Base-by-base conservation (phyloP, 2,888 invertebrate genomes). In the Hipparchia sbordonii region DNA sequence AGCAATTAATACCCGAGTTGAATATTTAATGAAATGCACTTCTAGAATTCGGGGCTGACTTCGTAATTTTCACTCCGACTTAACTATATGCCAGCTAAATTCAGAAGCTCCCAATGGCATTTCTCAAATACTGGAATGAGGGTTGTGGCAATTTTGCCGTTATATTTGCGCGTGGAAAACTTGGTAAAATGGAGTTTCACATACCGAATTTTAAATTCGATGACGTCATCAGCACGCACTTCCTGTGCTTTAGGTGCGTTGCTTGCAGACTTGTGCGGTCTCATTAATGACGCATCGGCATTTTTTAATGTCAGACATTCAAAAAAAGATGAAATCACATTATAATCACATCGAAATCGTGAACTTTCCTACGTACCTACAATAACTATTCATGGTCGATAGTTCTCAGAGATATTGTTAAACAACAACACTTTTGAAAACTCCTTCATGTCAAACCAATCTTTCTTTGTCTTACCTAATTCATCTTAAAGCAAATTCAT, bases 1-100 rank as follows among this genome's bases (percentile, higher is more conserved):
- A 6, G 10, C 65, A 67, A 70, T 72, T 76, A 77, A 78, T 72
- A 71, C 74, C 72, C 59, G 68, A 72, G 73, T 76, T 75, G 79
- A 79, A 79, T 78, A 79, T 77, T 76, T 76, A 77, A 79, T 75
- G 75, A 71, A 76, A 78, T 79, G 79, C 77, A 76, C 72, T 78
- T 74, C 74, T 72, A 72, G 71, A 74, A 74, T 76, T 78, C 65
- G 76, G 72, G 67, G 75, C 78, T 74, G 79, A 79, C 78, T 76
- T 74, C 73, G 79, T 75, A 78, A 79, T 79, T 78, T 78, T 72
- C 76, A 77, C 71, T 78, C 77, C 71, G 72, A 75, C 74, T 77
- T 66, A 74, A 76, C 76, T 76, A 74, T 76, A 72, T 74, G 72
- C 72, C 72, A 66, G 72, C 70, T 71, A 75, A 76, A 73, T 76